A percentile compares a stretch with the other conserved stretches of the same genome.
These are phyloP conservation scores for Thamnophis sirtalis DNA, from an alignment of 2,113 vertebrate genomes.

Conservation along the genomic window DNA sequence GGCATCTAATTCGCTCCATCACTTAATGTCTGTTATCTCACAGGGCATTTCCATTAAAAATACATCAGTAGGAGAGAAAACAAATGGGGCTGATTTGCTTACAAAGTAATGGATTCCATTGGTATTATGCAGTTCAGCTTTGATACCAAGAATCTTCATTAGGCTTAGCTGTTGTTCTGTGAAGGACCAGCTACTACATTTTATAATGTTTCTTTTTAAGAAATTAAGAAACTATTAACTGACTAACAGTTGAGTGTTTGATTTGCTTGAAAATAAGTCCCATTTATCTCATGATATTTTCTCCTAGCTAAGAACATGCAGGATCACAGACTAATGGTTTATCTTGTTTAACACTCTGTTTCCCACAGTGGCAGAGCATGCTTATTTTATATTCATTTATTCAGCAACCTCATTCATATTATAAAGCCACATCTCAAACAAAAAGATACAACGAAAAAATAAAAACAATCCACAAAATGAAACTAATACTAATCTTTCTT, in stretches of 20 bases:
- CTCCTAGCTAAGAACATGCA: neutral
- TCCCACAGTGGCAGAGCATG: neutral
- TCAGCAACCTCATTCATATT: neutral
- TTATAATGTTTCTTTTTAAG: conserved; percentile 19
- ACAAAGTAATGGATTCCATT: conserved; percentile 16
- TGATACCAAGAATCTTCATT: neutral
- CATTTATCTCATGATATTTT: neutral
- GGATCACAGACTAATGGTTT: neutral
- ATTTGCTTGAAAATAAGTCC: neutral
- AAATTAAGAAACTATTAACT: neutral
- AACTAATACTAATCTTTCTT: neutral
- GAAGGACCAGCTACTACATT: neutral
- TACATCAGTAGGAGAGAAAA: conserved; percentile 33
- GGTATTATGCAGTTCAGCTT: conserved; percentile 2
- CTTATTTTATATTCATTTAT: neutral
- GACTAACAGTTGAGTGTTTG: neutral
- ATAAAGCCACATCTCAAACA: neutral
- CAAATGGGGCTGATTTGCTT: conserved; percentile 36
- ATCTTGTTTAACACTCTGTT: neutral
- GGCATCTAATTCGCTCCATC: conserved; percentile 5
- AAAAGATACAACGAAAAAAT: neutral
- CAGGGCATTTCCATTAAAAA: conserved; percentile 37
- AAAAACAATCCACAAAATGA: neutral
- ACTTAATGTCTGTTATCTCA: neutral
- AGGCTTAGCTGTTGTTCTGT: conserved; percentile 5